A percentile compares a stretch with the other conserved stretches of the same genome.
Conservation (phyloP, 2,888 invertebrate species). For the Proisotoma minuta region DNA sequence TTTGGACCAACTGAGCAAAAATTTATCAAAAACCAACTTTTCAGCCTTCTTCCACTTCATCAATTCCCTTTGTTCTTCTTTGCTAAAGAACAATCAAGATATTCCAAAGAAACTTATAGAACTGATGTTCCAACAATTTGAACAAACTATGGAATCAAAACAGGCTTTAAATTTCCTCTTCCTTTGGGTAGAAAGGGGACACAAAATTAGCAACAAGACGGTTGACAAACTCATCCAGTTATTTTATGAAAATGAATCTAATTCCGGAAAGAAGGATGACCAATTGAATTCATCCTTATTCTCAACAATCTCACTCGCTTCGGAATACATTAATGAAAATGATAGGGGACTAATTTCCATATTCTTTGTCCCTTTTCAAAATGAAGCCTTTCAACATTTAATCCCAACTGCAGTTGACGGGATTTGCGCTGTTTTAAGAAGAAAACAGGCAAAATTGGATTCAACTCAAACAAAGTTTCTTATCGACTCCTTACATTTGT, state of each 20-base stretch:
- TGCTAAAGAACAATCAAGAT: background rate
- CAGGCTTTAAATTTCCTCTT: background rate
- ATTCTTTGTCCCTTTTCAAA: background rate
- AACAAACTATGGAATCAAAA: background rate
- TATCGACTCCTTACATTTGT: background rate
- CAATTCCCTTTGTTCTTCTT: background rate
- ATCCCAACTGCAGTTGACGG: background rate
- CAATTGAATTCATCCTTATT: background rate
- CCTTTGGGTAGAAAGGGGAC: background rate
- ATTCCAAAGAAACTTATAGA: background rate
- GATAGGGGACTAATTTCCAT: background rate
- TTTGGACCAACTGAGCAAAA: background rate
- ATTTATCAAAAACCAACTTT: no score
- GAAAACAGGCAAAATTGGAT: background rate
- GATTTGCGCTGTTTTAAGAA: background rate
- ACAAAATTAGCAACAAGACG: background rate
- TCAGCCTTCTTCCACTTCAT: no score
- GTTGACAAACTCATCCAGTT: background rate
- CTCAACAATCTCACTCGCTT: background rate
- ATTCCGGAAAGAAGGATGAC: background rate
- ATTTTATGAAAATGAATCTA: background rate
- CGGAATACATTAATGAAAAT: background rate
- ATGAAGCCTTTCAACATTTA: background rate
- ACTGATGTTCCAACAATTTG: background rate
- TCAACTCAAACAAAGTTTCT: background rate